Evolutionary conservation across 2,113 vertebrate genomes (phyloP).

Genomic region (Notarius quadriscutis): DNA sequence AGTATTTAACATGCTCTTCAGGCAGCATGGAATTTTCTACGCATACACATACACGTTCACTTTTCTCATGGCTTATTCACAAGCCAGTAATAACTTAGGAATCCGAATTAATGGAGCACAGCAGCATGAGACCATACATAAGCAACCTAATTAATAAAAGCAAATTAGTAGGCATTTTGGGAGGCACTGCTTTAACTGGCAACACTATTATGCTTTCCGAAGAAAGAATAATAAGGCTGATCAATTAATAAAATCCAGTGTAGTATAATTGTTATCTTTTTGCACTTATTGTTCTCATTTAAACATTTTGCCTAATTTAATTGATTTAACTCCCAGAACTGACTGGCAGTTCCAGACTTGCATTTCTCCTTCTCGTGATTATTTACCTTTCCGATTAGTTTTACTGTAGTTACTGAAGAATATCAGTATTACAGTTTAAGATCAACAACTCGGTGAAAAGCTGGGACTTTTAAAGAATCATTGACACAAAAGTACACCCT

Average conservation of each 20-base stretch:
- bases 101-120: slow-evolving; percentile 14
- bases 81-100: not conserved
- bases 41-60: not conserved
- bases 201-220: not conserved
- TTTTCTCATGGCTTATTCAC: not conserved
- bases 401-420: not conserved
- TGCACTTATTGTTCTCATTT: not conserved
- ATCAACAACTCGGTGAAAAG: not conserved
- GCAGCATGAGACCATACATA: slow-evolving; percentile 7
- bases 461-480: not conserved
- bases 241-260: not conserved
- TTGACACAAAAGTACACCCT: not conserved
- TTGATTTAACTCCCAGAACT: not conserved
- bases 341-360: not conserved
- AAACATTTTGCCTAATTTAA: not conserved
- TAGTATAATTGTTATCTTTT: not conserved
- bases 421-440: not conserved
- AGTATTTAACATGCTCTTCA: not conserved
- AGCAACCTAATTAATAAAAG: slow-evolving; percentile 21
- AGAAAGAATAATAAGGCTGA: not conserved
- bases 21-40: not conserved
- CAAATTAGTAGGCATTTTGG: slow-evolving; percentile 1
- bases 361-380: not conserved
- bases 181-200: not conserved
- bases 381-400: not conserved